Evolutionary conservation across 2,888 invertebrate genomes (phyloP).

Genomic region (Nysson spinosus): DNA sequence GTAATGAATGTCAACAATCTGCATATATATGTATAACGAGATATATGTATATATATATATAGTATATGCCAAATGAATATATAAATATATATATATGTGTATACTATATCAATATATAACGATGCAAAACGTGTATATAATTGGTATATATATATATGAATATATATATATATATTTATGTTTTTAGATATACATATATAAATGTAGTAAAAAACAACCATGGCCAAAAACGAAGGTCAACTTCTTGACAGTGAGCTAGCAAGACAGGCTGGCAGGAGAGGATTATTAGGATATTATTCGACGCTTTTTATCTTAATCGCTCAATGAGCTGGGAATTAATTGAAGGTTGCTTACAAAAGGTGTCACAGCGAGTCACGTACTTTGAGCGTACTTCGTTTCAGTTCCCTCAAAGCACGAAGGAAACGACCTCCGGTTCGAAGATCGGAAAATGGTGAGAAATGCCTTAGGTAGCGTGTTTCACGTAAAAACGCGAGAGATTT

Average conservation of each 20-base stretch:
- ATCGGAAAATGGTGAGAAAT: conserved; percentile 1
- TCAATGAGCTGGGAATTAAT: conserved; percentile 6
- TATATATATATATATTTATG: conserved; percentile 59
- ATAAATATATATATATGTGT: conserved; percentile 54
- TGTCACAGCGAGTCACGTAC: conserved; percentile 6
- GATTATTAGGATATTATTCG: conserved; percentile 31
- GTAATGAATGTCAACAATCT: conserved; percentile 58
- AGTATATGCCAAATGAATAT: conserved; percentile 37
- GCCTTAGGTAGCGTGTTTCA: neutral
- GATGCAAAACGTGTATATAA: conserved; percentile 33
- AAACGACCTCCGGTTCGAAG: conserved; percentile 29
- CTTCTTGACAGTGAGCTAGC: conserved; percentile 88
- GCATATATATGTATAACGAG: conserved; percentile 48
- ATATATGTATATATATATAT: conserved; percentile 55
- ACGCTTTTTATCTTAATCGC: conserved; percentile 21
- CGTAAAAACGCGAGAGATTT: neutral
- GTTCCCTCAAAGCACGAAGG: conserved; percentile 32
- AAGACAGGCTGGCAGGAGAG: conserved; percentile 73
- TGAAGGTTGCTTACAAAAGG: neutral
- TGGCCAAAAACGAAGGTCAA: conserved; percentile 97
- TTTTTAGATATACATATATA: conserved; percentile 56
- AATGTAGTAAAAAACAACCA: conserved; percentile 84
- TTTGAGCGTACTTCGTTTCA: conserved; percentile 17
- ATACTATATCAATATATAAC: conserved; percentile 47
- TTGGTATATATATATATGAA: conserved; percentile 47